phyloP scores from a whole-genome alignment of 2,888 invertebrate species.

The Proisotoma minuta region DNA sequence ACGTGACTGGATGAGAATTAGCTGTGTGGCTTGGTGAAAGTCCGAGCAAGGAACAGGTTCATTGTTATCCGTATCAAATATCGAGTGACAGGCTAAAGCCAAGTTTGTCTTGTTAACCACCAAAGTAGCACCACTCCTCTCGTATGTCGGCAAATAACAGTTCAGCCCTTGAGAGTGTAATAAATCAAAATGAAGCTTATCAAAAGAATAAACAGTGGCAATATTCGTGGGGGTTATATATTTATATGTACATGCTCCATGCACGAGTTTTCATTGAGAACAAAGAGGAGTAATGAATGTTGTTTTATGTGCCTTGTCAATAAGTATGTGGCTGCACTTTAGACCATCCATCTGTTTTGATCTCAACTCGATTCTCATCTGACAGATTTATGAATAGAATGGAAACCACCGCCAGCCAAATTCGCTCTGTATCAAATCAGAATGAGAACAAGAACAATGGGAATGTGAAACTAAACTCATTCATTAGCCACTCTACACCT shows the following conservation, averaged over 20 bases:
- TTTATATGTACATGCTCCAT: too few species aligned
- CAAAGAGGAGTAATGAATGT: neutral
- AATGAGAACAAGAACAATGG: too few species aligned
- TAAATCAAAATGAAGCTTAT: conserved; percentile 42
- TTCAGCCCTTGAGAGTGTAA: conserved; percentile 1
- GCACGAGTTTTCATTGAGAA: neutral
- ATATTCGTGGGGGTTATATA: too few species aligned
- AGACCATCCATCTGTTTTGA: too few species aligned
- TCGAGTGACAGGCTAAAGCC: neutral
- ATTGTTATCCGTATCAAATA: neutral
- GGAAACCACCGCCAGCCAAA: too few species aligned
- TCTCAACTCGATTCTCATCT: too few species aligned
- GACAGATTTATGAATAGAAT: too few species aligned
- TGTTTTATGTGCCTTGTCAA: neutral
- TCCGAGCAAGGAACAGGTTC: neutral
- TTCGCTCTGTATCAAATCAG: too few species aligned
- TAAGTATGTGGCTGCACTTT: too few species aligned
- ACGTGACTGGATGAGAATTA: neutral
- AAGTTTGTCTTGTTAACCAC: neutral
- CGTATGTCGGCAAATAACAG: neutral
- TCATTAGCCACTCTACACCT: too few species aligned
- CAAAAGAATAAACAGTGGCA: conserved; percentile 36
- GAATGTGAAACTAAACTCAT: too few species aligned
- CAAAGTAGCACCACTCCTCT: neutral
- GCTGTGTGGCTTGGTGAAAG: neutral